Evolutionary conservation across 2,797 vertebrate species (phyloP).

Genomic region (Sebastes taczanowskii): DNA sequence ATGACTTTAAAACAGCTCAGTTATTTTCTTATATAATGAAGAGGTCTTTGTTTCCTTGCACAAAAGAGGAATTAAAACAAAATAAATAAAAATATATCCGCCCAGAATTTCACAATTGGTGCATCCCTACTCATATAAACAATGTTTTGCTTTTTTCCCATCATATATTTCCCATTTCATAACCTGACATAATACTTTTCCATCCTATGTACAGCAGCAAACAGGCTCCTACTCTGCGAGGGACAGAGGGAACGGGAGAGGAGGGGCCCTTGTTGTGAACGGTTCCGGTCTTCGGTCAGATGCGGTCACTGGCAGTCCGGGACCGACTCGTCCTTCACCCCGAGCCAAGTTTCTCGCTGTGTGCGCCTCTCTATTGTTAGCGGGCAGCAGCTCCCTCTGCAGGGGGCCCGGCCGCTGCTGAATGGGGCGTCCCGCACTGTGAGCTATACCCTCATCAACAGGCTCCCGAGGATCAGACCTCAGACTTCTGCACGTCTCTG

Average conservation of each 20-base stretch:
- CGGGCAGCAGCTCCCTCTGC: conserved; percentile 50
- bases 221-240: background rate
- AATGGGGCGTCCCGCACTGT: conserved; percentile 29
- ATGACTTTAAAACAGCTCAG: too few species aligned
- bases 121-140: background rate
- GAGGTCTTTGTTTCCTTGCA: too few species aligned
- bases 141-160: background rate
- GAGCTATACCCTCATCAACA: background rate
- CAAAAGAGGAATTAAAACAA: too few species aligned
- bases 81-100: too few species aligned
- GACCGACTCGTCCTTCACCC: conserved; percentile 1
- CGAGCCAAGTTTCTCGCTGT: conserved; percentile 55
- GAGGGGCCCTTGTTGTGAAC: conserved; percentile 12
- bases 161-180: background rate
- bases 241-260: background rate
- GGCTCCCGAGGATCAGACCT: conserved; percentile 11
- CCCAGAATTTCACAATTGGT: too few species aligned
- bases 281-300: conserved; percentile 27
- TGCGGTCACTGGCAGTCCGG: conserved; percentile 19
- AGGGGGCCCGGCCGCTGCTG: conserved; percentile 41
- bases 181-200: background rate
- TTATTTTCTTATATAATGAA: too few species aligned
- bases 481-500: background rate
- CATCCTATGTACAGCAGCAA: background rate
- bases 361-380: conserved; percentile 41